Base-by-base conservation (phyloP, 2,797 vertebrate genomes). In the Hydrocynus forskahlii region DNA sequence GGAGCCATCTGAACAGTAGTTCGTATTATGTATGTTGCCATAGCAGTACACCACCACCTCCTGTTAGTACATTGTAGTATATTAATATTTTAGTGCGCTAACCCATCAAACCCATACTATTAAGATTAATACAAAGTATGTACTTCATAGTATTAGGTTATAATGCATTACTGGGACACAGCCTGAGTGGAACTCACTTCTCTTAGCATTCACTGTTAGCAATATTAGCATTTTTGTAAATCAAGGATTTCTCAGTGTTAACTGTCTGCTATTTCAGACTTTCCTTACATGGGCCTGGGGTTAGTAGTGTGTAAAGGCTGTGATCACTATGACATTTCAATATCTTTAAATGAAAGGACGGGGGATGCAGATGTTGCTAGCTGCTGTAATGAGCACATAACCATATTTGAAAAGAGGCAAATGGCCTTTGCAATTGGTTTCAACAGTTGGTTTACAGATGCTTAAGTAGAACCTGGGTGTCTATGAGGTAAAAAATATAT, bases 401-500 rank as follows among this genome's bases (percentile, higher is more conserved):
- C 2, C 0, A 14, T 52, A 1, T 14, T 14, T 2, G 17, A 68
- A 68, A 68, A 38, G 25, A 17, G 29, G 35, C 62, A 64, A 35
- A 64, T 19, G 23, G 29, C 25, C 6, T 64, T 59, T 35, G 52
- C 19, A 29, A n/a, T 74, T 67, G 75, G 52, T 50, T 43, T 68
- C 35, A 68, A 45, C 38, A 7, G 43, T 40, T 13, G 7, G 67
- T 19, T 69, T 23, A 6, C 40, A 48, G 43, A 48, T 19, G 35
- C 57, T 40, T 14, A 73, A 14, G 7, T 0, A 10, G 13, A 50
- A 38, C 23, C 52, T 70, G 45, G 52, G 71, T 83, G 72, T 50
- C 62, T 72, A 0, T 67, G 25, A 70, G 68, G 68, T 21, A 64
- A 60, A 76, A 79, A 80, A 23, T 21, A 38, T 80, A 82, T 63